These are phyloP conservation scores for Eulimnadia texana DNA, from an alignment of 1,140 invertebrate species.

Conservation along the genomic window DNA sequence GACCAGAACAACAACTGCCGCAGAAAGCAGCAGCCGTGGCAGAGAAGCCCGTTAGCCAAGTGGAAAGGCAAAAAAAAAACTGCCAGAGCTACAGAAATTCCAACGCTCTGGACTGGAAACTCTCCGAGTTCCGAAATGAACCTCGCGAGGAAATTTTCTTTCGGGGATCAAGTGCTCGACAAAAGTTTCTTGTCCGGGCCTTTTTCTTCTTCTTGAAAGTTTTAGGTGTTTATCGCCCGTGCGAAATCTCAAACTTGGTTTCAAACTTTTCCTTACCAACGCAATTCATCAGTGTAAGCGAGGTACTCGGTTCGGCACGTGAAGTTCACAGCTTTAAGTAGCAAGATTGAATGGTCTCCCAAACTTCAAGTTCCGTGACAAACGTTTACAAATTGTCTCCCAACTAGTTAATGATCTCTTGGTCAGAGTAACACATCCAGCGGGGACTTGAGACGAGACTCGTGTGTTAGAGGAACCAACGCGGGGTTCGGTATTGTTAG, in stretches of 20 bases:
- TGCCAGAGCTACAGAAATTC: not conserved
- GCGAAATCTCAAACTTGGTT: no score
- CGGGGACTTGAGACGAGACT: not conserved
- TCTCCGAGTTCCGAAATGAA: no score
- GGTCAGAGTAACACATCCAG: not conserved
- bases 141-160: no score
- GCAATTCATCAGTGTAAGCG: no score
- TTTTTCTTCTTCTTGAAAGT: no score
- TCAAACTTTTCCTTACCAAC: no score
- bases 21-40: slow-evolving; percentile 6
- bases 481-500: not conserved
- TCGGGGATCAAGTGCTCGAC: no score
- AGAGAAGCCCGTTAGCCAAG: not conserved
- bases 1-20: slow-evolving; percentile 5
- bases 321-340: no score
- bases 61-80: not conserved
- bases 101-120: not conserved
- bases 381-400: not conserved
- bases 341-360: no score
- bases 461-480: not conserved
- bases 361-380: not conserved
- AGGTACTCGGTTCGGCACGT: no score
- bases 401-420: not conserved
- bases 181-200: no score
- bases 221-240: no score